phyloP scores from a whole-genome alignment of 1,140 invertebrate species.

The Platorchestia sp. region DNA sequence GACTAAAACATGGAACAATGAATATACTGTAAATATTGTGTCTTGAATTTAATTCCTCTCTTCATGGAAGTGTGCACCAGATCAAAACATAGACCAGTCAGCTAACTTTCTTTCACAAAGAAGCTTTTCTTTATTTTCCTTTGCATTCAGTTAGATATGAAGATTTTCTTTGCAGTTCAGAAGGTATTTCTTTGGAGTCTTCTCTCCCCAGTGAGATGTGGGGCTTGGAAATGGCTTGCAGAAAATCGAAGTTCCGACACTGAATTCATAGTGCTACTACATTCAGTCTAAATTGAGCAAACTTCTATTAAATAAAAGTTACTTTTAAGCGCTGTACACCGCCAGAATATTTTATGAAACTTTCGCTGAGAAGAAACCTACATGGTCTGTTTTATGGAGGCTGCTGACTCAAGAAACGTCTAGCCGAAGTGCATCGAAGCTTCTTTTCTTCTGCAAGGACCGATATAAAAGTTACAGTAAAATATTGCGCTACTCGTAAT shows the following conservation, averaged over 20 bases:
- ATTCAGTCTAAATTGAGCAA: not conserved
- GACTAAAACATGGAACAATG: too few species aligned
- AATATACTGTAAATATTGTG: too few species aligned
- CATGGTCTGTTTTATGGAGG: not conserved
- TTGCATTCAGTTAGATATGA: not conserved
- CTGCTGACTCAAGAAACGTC: not conserved
- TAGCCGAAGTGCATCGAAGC: not conserved
- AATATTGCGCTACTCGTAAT: conserved; percentile 25
- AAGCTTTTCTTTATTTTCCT: not conserved
- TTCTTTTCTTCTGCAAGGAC: conserved; percentile 28
- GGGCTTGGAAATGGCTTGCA: not conserved
- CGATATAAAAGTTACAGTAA: conserved; percentile 18
- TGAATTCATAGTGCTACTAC: not conserved
- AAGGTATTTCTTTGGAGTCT: not conserved
- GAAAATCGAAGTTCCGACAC: not conserved
- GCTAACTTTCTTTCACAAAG: too few species aligned
- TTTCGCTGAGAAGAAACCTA: conserved; percentile 18
- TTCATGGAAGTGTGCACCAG: too few species aligned
- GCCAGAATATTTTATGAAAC: conserved; percentile 34
- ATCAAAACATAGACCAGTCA: too few species aligned
- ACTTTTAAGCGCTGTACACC: conserved; percentile 4
- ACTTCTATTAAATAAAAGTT: conserved; percentile 37
- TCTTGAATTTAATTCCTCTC: too few species aligned
- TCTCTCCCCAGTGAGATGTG: not conserved
- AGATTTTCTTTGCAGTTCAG: not conserved